Conservation (phyloP, 2,797 vertebrate species). For the Sardinella longiceps region DNA sequence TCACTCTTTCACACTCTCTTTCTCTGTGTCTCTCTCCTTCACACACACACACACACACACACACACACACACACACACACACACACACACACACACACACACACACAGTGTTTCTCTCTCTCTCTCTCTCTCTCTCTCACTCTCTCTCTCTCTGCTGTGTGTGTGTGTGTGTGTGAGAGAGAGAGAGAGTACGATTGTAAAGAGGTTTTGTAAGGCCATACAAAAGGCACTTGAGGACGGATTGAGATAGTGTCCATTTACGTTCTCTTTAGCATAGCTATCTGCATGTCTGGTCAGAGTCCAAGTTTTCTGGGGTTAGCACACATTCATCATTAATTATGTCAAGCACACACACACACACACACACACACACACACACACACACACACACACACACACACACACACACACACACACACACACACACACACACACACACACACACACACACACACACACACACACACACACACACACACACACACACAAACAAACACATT, state of each 20-base stretch:
- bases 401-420: slow-evolving; percentile 29
- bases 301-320: not conserved
- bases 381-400: slow-evolving; percentile 20
- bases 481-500: slow-evolving; percentile 58
- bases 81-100: too few relatives aligned
- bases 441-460: slow-evolving; percentile 46
- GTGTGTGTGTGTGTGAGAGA: too few relatives aligned
- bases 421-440: slow-evolving; percentile 34
- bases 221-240: not conserved
- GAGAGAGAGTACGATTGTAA: not conserved
- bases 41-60: too few relatives aligned
- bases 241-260: not conserved
- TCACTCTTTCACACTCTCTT: not conserved
- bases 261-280: not conserved
- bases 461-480: slow-evolving; percentile 61
- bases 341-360: too few relatives aligned
- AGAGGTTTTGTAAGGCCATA: not conserved
- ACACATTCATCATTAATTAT: not conserved
- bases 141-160: too few relatives aligned
- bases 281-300: not conserved
- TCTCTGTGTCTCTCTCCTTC: not conserved
- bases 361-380: not conserved
- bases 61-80: too few relatives aligned
- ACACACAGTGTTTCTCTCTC: too few relatives aligned
- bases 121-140: not conserved